Base-by-base conservation (phyloP, 2,888 invertebrate species). In the Ophioninae sp. region DNA sequence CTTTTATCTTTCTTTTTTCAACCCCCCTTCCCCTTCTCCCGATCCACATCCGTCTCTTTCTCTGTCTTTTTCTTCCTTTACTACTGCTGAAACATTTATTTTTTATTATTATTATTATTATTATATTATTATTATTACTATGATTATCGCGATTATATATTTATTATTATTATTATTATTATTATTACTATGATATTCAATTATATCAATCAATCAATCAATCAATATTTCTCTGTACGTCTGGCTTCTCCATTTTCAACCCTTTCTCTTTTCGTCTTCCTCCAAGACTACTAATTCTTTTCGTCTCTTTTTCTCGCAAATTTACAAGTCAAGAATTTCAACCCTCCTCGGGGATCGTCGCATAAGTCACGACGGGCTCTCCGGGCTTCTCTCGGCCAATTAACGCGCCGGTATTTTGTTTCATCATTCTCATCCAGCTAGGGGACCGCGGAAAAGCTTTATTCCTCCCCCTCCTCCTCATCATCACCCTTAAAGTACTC, bases 251-350 rank as follows among this genome's bases (percentile, higher is more conserved):
- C 8, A 41, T 41, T 41, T 41, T 41, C 41, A 7, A 10, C 41
- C 10, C n/a, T 64, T 7, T 44, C 61, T 74, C 62, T 56, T 20
- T 68, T 30, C 8, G 57, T 57, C 67, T n/a, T 41, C 41, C 41
- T 41, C 41, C 10, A 7, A 41, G 8, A 41, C 41, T 41, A 7
- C 41, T 41, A 41, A 50, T 68, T 30, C 50, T 56, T 30, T 20
- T 41, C 64, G 7, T 37, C 75, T 10, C 69, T 69, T 80, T 62
- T 57, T 41, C 65, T 75, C 37, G 79, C 79, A 20, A 84, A 84
- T 79, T 84, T 79, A 78, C 81, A 78, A 81, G 79, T 75, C 79
- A 56, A 75, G 79, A 79, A 75, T 75, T 39, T 30, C 79, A 81
- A 73, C 74, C 81, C 78, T 79, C 69, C 21, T 2, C 69, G 61